Conservation (phyloP, 2,113 vertebrate genomes). For the Sclerurus mexicanus region DNA sequence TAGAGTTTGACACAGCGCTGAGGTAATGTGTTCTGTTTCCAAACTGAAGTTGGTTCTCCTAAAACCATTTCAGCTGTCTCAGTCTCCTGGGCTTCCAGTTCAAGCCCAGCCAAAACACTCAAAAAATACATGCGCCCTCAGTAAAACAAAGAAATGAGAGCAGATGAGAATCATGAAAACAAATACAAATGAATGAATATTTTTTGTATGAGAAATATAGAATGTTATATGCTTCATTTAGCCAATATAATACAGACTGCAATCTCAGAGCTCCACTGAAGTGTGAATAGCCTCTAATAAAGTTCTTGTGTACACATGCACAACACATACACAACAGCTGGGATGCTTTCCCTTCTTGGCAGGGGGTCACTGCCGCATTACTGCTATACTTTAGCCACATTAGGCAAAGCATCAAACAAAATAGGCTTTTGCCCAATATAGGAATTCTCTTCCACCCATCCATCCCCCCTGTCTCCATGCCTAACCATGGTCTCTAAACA, state of each 20-base stretch:
- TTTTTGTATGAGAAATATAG: slow-evolving; percentile 20
- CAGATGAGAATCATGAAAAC: slow-evolving; percentile 20
- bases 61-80: background rate
- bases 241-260: slow-evolving; percentile 33
- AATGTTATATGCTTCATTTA: slow-evolving; percentile 49
- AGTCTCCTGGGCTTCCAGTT: background rate
- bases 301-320: slow-evolving; percentile 49
- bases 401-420: slow-evolving; percentile 25
- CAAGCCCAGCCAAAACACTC: background rate
- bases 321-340: slow-evolving; percentile 59
- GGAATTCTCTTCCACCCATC: slow-evolving; percentile 9
- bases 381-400: slow-evolving; percentile 9
- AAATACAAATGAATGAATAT: slow-evolving; percentile 45
- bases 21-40: background rate
- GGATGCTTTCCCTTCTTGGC: slow-evolving; percentile 38
- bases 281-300: slow-evolving; percentile 56
- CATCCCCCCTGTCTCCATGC: background rate
- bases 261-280: slow-evolving; percentile 36
- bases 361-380: slow-evolving; percentile 37
- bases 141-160: slow-evolving; percentile 7
- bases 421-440: background rate
- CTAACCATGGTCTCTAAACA: background rate
- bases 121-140: background rate
- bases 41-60: background rate
- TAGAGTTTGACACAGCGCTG: background rate